A percentile compares a stretch with the other conserved stretches of the same genome.
phyloP scores from a whole-genome alignment of 53 echinoderm and acorn worm genomes.

The Echinometra lucunter region DNA sequence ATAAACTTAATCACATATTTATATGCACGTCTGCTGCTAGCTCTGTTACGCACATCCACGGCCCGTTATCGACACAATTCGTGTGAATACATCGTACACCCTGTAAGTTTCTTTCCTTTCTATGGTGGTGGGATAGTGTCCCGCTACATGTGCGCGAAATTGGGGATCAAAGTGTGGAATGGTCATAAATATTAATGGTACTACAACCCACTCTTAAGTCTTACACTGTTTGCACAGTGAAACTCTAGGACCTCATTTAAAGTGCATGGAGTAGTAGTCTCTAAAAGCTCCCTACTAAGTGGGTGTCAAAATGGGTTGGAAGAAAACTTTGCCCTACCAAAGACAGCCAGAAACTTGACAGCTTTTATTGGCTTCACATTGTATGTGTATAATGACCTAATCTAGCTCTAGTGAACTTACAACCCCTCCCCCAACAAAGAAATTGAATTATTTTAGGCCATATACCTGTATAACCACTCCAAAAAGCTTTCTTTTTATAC shows the following conservation, averaged over 20 bases:
- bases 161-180: slow-evolving; percentile 23
- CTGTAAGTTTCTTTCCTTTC: not conserved
- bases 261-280: slow-evolving; percentile 39
- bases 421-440: not conserved
- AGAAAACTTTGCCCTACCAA: not conserved
- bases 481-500: too few species aligned
- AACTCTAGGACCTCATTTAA: slow-evolving; percentile 52
- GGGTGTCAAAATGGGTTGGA: not conserved
- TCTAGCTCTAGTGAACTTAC: not conserved
- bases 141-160: slow-evolving; percentile 29
- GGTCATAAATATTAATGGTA: slow-evolving; percentile 63
- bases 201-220: slow-evolving; percentile 8
- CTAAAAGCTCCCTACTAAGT: not conserved
- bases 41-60: slow-evolving; percentile 43
- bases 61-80: slow-evolving; percentile 41
- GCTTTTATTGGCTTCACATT: not conserved
- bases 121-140: slow-evolving; percentile 23
- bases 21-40: slow-evolving; percentile 47
- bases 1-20: slow-evolving; percentile 55
- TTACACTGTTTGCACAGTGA: slow-evolving; percentile 48
- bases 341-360: not conserved
- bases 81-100: slow-evolving; percentile 51
- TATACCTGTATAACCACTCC: too few species aligned
- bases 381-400: not conserved
- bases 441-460: too few species aligned